Evolutionary conservation across 1,140 invertebrate species (phyloP).

Genomic region (Drosophila varians): DNA sequence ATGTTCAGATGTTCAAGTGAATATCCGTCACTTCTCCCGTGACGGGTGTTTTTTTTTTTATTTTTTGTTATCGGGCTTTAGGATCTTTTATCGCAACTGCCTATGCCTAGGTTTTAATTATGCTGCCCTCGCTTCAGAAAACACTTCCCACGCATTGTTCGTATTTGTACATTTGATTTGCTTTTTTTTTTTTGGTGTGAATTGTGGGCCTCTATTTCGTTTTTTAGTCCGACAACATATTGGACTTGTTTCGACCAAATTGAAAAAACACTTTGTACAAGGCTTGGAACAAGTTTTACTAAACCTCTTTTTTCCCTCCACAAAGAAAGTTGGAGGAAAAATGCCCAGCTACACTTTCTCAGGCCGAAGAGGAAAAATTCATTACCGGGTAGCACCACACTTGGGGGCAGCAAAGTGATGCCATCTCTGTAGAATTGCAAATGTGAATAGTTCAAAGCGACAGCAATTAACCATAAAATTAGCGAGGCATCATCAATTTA

Average conservation of each 20-base stretch:
- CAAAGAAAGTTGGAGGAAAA: slow-evolving; percentile 39
- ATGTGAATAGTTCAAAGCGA: slow-evolving; percentile 24
- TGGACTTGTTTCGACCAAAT: slow-evolving; percentile 27
- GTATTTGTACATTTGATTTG: slow-evolving; percentile 6
- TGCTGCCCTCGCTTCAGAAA: slow-evolving; percentile 48
- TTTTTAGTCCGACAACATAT: slow-evolving; percentile 15
- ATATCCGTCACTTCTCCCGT: not conserved
- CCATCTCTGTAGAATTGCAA: slow-evolving; percentile 11
- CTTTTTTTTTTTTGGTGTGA: slow-evolving; percentile 25
- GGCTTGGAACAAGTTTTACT: slow-evolving; percentile 24
- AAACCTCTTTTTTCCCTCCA: not conserved
- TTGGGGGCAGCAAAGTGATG: slow-evolving; percentile 6
- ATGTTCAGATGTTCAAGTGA: slow-evolving; percentile 13
- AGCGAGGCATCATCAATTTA: too few species aligned
- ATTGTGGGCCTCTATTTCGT: slow-evolving; percentile 7
- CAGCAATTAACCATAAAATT: not conserved
- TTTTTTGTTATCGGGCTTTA: slow-evolving; percentile 17
- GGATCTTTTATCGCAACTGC: slow-evolving; percentile 41
- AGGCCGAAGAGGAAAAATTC: not conserved
- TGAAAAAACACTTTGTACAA: slow-evolving; percentile 11
- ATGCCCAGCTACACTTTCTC: slow-evolving; percentile 39
- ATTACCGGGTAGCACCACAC: not conserved
- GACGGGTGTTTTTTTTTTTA: slow-evolving; percentile 5
- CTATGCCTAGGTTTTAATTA: slow-evolving; percentile 63
- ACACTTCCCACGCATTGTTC: slow-evolving; percentile 66